Conservation (phyloP, 2,888 invertebrate genomes). For the Tachystola acroxantha region DNA sequence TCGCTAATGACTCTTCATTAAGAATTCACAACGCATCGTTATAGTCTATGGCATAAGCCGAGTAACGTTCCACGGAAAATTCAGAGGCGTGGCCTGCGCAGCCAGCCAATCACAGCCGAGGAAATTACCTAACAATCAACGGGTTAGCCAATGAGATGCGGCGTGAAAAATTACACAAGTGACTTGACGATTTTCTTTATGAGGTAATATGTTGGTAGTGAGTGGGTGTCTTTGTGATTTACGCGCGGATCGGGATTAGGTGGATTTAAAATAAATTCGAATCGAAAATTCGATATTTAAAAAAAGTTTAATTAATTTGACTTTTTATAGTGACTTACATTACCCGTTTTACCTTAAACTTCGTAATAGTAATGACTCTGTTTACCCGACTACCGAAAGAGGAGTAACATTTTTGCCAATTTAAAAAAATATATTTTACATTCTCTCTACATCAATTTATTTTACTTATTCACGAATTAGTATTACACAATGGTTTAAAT, state of each 20-base stretch:
- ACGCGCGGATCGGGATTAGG: no score
- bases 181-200: constrained; percentile 10
- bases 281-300: background rate
- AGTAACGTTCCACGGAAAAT: constrained; percentile 32
- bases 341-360: no score
- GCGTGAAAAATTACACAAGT: constrained; percentile 36
- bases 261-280: background rate
- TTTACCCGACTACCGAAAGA: no score
- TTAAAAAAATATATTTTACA: no score
- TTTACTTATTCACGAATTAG: no score
- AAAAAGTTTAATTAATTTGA: background rate
- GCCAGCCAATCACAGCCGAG: constrained; percentile 43
- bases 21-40: constrained; percentile 53
- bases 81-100: constrained; percentile 41
- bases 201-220: constrained; percentile 11
- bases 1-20: constrained; percentile 60
- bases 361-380: no score
- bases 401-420: no score
- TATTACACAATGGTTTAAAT: no score
- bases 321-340: no score
- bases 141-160: constrained; percentile 38
- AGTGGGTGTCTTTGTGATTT: constrained; percentile 6
- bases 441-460: no score
- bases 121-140: constrained; percentile 48
- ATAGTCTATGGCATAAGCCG: constrained; percentile 46